These are phyloP conservation scores for Dryas iulia DNA, from an alignment of 1,140 invertebrate species.

Conservation along the genomic window DNA sequence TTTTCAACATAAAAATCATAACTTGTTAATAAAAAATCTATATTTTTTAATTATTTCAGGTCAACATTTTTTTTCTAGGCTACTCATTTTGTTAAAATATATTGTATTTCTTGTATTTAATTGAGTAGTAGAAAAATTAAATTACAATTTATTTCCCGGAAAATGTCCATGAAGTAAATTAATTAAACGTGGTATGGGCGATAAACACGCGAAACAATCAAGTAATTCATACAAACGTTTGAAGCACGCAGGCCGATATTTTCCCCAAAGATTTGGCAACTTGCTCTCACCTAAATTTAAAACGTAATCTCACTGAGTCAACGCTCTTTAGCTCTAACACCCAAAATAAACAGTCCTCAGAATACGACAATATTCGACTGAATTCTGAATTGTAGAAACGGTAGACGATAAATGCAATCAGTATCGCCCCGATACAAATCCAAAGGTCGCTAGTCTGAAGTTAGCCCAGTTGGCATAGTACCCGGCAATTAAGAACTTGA, in stretches of 20 bases:
- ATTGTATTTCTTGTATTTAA: neutral
- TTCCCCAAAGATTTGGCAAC: conserved; percentile 76
- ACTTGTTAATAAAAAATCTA: neutral
- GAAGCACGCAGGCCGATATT: conserved; percentile 49
- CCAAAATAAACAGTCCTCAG: conserved; percentile 66
- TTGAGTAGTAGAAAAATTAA: neutral
- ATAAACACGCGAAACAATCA: conserved; percentile 45
- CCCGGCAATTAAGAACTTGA: conserved; percentile 7
- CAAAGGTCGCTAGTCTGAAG: neutral
- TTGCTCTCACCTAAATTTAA: conserved; percentile 75
- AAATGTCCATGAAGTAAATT: neutral
- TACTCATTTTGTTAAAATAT: neutral
- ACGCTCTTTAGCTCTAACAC: conserved; percentile 69
- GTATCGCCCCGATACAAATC: neutral
- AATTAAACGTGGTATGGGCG: conserved; percentile 8
- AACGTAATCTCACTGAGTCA: conserved; percentile 78
- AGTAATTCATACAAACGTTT: conserved; percentile 49
- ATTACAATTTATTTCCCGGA: neutral
- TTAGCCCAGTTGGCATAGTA: conserved; percentile 10
- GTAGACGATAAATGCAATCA: conserved; percentile 17
- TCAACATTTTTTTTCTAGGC: neutral
- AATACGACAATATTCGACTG: conserved; percentile 58
- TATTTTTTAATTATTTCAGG: neutral
- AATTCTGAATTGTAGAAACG: conserved; percentile 53
- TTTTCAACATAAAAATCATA: neutral